A percentile compares a stretch with the other conserved stretches of the same genome.
These are phyloP conservation scores for Folsomia candida DNA, from an alignment of 2,888 invertebrate genomes.

Conservation along the genomic window DNA sequence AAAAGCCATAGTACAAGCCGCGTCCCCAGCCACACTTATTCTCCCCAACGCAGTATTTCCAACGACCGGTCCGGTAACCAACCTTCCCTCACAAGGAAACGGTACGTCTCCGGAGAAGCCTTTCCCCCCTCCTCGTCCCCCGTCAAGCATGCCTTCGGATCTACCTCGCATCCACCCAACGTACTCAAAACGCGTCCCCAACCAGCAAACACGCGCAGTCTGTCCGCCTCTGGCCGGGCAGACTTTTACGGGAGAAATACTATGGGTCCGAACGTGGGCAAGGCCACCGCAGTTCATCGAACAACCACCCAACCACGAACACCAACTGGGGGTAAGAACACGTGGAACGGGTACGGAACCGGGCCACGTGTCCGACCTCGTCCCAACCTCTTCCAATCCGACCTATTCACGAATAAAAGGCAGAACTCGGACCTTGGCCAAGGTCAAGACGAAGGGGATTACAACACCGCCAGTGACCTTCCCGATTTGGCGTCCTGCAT, in stretches of 20 bases:
- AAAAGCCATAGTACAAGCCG: conserved; percentile 57
- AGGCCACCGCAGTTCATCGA: conserved; percentile 13
- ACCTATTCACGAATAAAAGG: conserved; percentile 34
- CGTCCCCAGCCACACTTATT: conserved; percentile 51
- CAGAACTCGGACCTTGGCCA: conserved; percentile 6
- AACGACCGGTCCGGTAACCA: conserved; percentile 29
- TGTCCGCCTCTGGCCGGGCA: conserved; percentile 47
- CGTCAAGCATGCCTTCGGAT: conserved; percentile 3
- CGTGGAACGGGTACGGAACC: conserved; percentile 48
- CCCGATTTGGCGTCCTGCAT: conserved; percentile 48
- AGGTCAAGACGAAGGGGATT: background rate
- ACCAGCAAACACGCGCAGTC: conserved; percentile 30
- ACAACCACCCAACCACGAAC: conserved; percentile 23
- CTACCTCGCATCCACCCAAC: background rate
- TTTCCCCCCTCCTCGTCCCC: background rate
- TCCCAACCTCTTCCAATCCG: conserved; percentile 46
- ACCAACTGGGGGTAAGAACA: conserved; percentile 43
- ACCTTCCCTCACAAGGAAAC: background rate
- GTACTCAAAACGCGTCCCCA: conserved; percentile 19
- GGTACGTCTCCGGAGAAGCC: conserved; percentile 8
- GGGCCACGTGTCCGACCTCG: conserved; percentile 34
- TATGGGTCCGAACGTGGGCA: conserved; percentile 8
- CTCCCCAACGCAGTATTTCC: conserved; percentile 26
- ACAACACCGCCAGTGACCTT: conserved; percentile 11
- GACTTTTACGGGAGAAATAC: conserved; percentile 44